phyloP scores from a whole-genome alignment of 2,797 vertebrate species.

The Masticophis lateralis region DNA sequence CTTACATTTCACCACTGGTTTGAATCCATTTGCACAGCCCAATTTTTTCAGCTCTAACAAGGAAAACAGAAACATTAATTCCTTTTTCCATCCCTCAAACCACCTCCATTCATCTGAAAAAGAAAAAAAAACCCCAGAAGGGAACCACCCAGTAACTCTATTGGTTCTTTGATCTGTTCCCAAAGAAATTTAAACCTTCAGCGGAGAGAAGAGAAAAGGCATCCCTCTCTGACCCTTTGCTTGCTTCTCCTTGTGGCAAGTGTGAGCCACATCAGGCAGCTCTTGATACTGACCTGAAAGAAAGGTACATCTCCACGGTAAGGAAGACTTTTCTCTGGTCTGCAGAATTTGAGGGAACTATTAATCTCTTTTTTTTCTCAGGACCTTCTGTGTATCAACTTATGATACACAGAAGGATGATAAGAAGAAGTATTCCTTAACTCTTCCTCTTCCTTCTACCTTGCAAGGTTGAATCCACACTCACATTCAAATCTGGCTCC shows the following conservation, averaged over 20 bases:
- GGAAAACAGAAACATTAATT: conserved; percentile 11
- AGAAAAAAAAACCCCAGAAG: conserved; percentile 31
- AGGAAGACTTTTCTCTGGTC: conserved; percentile 9
- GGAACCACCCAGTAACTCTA: conserved; percentile 70
- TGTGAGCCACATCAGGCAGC: background rate
- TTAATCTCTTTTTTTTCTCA: background rate
- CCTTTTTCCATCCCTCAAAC: conserved; percentile 52
- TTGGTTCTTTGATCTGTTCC: conserved; percentile 72
- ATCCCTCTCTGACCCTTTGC: background rate
- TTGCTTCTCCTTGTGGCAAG: background rate
- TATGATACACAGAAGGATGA: background rate
- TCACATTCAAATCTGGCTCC: background rate
- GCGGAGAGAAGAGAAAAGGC: conserved; percentile 35
- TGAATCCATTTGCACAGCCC: conserved; percentile 30
- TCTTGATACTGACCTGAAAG: background rate
- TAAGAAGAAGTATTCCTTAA: background rate
- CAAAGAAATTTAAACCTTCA: conserved; percentile 70
- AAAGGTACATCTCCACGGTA: conserved; percentile 52
- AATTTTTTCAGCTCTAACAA: conserved; percentile 54
- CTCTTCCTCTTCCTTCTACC: background rate
- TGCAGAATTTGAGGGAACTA: background rate
- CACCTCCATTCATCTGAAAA: conserved; percentile 49
- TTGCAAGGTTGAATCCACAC: background rate
- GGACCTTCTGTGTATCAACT: background rate
- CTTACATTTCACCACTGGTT: too few relatives aligned